A percentile compares a stretch with the other conserved stretches of the same genome.
These are phyloP conservation scores for Nothobranchius furzeri DNA, from an alignment of 2,113 vertebrate genomes.

Conservation along the genomic window DNA sequence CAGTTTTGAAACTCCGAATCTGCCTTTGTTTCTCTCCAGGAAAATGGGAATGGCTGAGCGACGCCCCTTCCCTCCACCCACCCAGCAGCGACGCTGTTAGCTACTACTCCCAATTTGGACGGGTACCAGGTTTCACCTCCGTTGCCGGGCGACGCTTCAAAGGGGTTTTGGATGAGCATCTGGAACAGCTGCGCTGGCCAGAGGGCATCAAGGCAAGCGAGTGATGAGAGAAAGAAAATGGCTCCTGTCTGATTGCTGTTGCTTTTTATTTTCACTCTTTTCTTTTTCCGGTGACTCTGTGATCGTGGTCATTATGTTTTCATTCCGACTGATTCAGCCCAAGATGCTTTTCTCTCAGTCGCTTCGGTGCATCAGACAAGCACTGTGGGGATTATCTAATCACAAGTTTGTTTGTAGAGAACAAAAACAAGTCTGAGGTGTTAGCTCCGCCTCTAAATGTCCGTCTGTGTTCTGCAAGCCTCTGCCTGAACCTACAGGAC, in stretches of 20 bases:
- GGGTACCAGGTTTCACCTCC: conserved; percentile 75
- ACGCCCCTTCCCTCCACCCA: conserved; percentile 78
- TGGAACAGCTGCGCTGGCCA: conserved; percentile 84
- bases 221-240: not conserved
- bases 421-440: too few species aligned
- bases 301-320: not conserved
- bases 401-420: not conserved
- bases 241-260: not conserved
- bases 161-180: conserved; percentile 73
- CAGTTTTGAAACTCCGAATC: too few species aligned
- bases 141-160: conserved; percentile 77
- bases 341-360: not conserved
- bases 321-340: not conserved
- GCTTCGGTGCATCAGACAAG: too few species aligned
- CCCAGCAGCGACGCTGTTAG: conserved; percentile 80
- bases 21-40: conserved; percentile 65
- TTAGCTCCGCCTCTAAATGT: too few species aligned
- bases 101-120: conserved; percentile 83
- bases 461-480: too few species aligned
- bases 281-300: not conserved
- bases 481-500: not conserved
- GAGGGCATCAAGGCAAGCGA: conserved; percentile 56
- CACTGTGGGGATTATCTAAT: not conserved
- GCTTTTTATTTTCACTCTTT: not conserved
- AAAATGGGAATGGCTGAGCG: conserved; percentile 88